Base-by-base conservation (phyloP, 1,140 invertebrate species). In the Thrips palmi region DNA sequence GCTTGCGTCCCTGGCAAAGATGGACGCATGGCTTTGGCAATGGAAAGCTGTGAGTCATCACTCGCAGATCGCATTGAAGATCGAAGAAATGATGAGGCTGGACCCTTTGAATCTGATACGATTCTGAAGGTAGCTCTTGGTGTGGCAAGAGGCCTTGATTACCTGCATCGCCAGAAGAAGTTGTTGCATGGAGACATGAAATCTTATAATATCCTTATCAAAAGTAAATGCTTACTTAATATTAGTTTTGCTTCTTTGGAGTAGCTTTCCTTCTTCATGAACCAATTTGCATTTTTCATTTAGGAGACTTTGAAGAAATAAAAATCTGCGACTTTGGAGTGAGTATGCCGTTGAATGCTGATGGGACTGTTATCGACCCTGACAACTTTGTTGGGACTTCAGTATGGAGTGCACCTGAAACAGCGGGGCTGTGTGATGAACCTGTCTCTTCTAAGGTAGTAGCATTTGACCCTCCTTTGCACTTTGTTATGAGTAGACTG, bases 241-340 rank as follows among this genome's bases (percentile, higher is more conserved):
- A 10, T 29, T 19, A 14, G 4, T 35, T 20, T 40, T 14, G 0
- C 39, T 24, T n/a, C n/a, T n/a, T n/a, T n/a, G n/a, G n/a, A n/a
- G n/a, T n/a, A n/a, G n/a, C n/a, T n/a, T n/a, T 25, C n/a, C 4
- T 8, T 6, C 10, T 39, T 32, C 6, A 23, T 32, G n/a, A 4
- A 23, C 25, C n/a, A 11, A 43, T 44, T 5, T 12, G 1, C 19
- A 18, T 29, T 32, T 42, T 11, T 40, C 10, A 23, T 7, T 73
- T 77, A 49, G 71, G 68, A 17, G 66, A 83, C 51, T 82, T 81
- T 53, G 63, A 68, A 29, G 63, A 61, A 1, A 75, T 77, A 32
- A 87, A 88, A 54, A 54, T 87, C 2, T 86, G 83, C 55, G 83
- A 88, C 53, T 88, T 87, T 64, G 82, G 83, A 14, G 79, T 83